Evolutionary conservation across 2,888 invertebrate species (phyloP).

Genomic region (Callyntrura sp.): DNA sequence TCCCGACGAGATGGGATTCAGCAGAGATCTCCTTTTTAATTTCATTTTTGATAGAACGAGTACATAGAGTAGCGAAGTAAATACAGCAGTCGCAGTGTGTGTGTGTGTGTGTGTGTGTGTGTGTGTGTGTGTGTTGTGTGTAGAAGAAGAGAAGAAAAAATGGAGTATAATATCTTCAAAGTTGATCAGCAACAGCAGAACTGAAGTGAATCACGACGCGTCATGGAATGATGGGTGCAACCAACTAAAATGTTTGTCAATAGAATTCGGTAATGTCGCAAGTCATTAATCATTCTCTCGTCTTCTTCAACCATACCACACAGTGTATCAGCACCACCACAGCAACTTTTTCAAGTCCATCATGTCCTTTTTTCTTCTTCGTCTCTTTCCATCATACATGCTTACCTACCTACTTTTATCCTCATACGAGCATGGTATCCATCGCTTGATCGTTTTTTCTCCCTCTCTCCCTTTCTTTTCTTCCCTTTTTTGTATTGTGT

Average conservation of each 20-base stretch:
- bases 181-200: slow-evolving; percentile 43
- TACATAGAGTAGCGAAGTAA: background rate
- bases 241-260: slow-evolving; percentile 84
- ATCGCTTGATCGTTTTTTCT: slow-evolving; percentile 51
- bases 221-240: slow-evolving; percentile 84
- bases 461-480: slow-evolving; percentile 48
- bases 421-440: too few species aligned
- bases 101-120: too few species aligned
- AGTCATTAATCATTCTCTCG: slow-evolving; percentile 84
- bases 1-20: slow-evolving; percentile 10
- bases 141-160: background rate
- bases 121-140: too few species aligned
- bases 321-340: background rate
- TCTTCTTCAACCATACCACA: slow-evolving; percentile 47
- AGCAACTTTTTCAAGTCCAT: slow-evolving; percentile 51
- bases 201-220: slow-evolving; percentile 82
- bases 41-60: background rate
- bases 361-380: slow-evolving; percentile 51
- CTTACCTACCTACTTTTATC: too few species aligned
- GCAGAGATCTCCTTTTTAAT: slow-evolving; percentile 12
- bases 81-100: background rate
- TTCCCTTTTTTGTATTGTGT: slow-evolving; percentile 48
- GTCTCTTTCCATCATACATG: slow-evolving; percentile 50
- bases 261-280: slow-evolving; percentile 84
- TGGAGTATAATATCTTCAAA: slow-evolving; percentile 47